Percentiles rank a stretch among this genome's conserved stretches.
These are phyloP conservation scores for Pygocentrus nattereri DNA, from an alignment of 2,797 vertebrate species.

Conservation along the genomic window DNA sequence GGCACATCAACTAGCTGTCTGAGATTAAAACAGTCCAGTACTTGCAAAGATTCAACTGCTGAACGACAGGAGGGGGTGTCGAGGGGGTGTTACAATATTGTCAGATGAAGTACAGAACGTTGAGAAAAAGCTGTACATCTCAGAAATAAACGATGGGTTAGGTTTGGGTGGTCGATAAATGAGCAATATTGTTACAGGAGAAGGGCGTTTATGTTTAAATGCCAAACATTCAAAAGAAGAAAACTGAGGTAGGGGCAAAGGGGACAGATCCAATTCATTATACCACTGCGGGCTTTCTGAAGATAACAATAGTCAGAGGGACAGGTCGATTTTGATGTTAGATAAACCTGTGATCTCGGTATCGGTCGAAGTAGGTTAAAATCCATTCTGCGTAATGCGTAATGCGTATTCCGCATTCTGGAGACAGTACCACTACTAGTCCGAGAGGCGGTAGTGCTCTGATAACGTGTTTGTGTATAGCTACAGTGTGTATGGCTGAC, in stretches of 20 bases:
- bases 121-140: neutral
- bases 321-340: neutral
- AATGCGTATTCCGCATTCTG: neutral
- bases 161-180: too few species aligned
- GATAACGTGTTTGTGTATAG: constrained; percentile 11
- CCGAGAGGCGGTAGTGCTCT: constrained; percentile 9
- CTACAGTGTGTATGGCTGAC: neutral
- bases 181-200: too few species aligned
- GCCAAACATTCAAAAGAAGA: too few species aligned
- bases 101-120: neutral
- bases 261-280: too few species aligned
- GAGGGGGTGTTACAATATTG: neutral
- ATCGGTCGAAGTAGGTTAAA: neutral
- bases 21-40: too few species aligned
- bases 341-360: neutral
- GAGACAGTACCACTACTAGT: neutral
- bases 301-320: too few species aligned
- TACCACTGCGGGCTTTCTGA: too few species aligned
- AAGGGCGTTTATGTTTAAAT: too few species aligned
- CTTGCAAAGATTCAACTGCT: too few species aligned
- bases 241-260: too few species aligned
- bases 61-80: neutral
- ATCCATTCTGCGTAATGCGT: neutral
- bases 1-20: too few species aligned
- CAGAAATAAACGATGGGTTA: neutral